phyloP scores from a whole-genome alignment of 2,888 invertebrate genomes.

The Eremobia ochroleuca region DNA sequence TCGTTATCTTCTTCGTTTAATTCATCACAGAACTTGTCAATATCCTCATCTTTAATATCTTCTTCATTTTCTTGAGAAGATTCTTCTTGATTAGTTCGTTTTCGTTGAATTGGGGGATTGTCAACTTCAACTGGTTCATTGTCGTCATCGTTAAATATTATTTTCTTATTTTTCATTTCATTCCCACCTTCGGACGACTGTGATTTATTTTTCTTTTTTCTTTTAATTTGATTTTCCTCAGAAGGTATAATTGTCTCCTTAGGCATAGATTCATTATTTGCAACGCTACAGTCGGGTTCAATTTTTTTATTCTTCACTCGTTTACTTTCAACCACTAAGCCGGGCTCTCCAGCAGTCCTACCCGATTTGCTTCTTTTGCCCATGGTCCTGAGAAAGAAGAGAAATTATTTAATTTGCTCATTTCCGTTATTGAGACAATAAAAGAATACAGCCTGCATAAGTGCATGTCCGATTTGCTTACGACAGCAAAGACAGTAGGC shows the following conservation, averaged over 20 bases:
- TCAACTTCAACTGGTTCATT: slow-evolving; percentile 65
- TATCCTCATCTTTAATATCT: slow-evolving; percentile 85
- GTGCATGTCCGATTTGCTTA: slow-evolving; percentile 1
- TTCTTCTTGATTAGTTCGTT: slow-evolving; percentile 55
- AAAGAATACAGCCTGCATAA: neutral
- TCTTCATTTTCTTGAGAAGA: slow-evolving; percentile 77
- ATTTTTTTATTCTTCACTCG: slow-evolving; percentile 48
- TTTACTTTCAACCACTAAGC: slow-evolving; percentile 19
- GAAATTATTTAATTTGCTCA: neutral
- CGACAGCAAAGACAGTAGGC: neutral
- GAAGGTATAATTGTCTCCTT: slow-evolving; percentile 5
- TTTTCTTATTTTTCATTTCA: slow-evolving; percentile 67
- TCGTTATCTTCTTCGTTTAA: slow-evolving; percentile 84
- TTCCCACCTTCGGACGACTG: slow-evolving; percentile 8
- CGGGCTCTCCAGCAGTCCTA: slow-evolving; percentile 15
- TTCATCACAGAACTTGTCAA: slow-evolving; percentile 86
- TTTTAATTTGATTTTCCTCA: slow-evolving; percentile 42
- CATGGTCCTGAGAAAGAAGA: slow-evolving; percentile 70
- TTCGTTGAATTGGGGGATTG: slow-evolving; percentile 27
- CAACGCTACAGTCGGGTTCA: slow-evolving; percentile 22
- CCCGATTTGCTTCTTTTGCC: slow-evolving; percentile 70
- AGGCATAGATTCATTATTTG: slow-evolving; percentile 25
- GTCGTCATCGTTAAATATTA: slow-evolving; percentile 68
- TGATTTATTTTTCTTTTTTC: slow-evolving; percentile 53
- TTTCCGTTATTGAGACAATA: neutral